Evolutionary conservation across 1,140 invertebrate genomes (phyloP), one percentile per base, ranked within the genome.

Genomic region (Saxidomus purpurata): DNA sequence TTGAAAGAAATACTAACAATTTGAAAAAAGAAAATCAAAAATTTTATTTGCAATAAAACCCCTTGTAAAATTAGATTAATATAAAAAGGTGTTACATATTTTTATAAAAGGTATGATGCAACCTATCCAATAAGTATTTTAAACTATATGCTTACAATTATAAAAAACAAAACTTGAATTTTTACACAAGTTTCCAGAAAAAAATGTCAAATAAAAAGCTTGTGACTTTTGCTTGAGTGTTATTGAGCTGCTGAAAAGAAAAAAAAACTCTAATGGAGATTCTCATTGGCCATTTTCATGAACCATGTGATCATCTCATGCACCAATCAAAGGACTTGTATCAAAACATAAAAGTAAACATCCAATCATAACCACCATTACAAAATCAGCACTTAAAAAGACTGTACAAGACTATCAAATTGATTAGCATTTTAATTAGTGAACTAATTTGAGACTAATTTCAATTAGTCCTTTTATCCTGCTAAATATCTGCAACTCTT

Each of bases 221-320:
- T 67, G 8, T 67, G 61, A 67, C 61, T 25, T 67, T 31, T 31
- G 2, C 19, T 71, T 38, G 2, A 71, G n/a, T 71, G 34, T 38
- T 15, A 71, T 71, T 71, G 34, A 38, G 67, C 67, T 71, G 31
- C 36, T 31, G 19, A 17, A 71, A 0, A 36, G 4, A 40, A 71
- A 43, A 69, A 34, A 69, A 83, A 36, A 49, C 11, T 61, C 49
- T 69, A 52, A 84, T 28, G 47, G 74, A 79, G 85, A 87, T 87
- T 87, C 85, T 87, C 85, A 87, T 87, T 87, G 85, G 85, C 74
- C 28, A 25, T 19, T 25, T 28, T 43, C 17, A 52, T 52, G 28
- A 43, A 38, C 55, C 71, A 87, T 63, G 71, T 87, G 85, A 87
- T 87, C 85, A 87, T 79, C 85, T 79, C 71, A 61, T 87, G 85